Base-by-base conservation (phyloP, 2,888 invertebrate genomes). In the Cataglyphis altisquamis region DNA sequence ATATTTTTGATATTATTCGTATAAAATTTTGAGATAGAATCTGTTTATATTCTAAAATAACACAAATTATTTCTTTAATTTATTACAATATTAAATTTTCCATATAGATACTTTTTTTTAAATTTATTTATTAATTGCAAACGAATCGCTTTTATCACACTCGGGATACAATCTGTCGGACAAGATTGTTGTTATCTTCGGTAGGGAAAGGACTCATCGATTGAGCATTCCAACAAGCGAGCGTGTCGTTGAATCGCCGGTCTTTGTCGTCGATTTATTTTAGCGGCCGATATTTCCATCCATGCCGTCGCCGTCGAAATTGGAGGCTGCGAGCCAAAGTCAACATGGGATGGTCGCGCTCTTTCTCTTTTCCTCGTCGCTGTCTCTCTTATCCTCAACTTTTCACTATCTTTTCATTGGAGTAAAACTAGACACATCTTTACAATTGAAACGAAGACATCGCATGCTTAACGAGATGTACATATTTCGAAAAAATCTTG, bases 231-330 rank as follows among this genome's bases (percentile, higher is more conserved):
- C 82, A 78, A 75, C 52, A 83, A 63, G 89, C 84, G 85, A 87
- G 84, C 86, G 87, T 89, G 90, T 89, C 88, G 89, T 88, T 91
- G 90, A 88, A 88, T 89, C 89, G 84, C 83, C 75, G 62, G 64
- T 87, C 87, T 90, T 90, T 90, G 89, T 90, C 91, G 93, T 93
- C 92, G 92, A 94, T 94, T 94, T 94, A 94, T 94, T 94, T 94
- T 94, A 94, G 94, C 94, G 92, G 92, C 93, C 94, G 94, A 94
- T 94, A 94, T 94, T 94, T 94, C 94, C 93, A 94, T 94, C 94
- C 93, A 91, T 93, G 89, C 92, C 89, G 90, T 91, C 55, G 67
- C 57, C 78, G 60, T 55, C 68, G 68, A 78, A 78, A 78, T 78
- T 78, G 68, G 87, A 67, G 92, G 92, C 92, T 90, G 84, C 91